Conservation (phyloP, 2,113 vertebrate species). For the Perca fluviatilis region DNA sequence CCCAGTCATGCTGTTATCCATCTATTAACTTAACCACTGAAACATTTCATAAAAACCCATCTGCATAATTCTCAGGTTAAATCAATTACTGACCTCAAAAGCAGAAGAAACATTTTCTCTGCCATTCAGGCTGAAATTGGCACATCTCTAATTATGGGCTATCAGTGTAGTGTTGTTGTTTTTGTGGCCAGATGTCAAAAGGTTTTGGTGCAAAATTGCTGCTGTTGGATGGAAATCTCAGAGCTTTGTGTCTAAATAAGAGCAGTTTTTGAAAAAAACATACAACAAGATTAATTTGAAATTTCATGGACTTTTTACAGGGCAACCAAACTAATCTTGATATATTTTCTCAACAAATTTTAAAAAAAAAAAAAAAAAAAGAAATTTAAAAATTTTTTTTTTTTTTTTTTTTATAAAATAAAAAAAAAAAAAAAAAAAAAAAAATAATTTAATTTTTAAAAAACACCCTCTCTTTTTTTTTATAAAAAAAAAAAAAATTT, state of each 20-base stretch:
- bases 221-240: not conserved
- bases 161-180: not conserved
- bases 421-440: too few species aligned
- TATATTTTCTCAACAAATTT: too few species aligned
- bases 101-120: not conserved
- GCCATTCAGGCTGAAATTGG: not conserved
- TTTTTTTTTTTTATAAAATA: too few species aligned
- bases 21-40: not conserved
- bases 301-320: not conserved
- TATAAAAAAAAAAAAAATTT: too few species aligned
- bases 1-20: not conserved
- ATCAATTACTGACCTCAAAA: conserved; percentile 25
- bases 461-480: too few species aligned
- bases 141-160: not conserved
- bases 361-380: too few species aligned
- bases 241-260: not conserved
- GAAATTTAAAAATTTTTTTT: too few species aligned
- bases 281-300: not conserved
- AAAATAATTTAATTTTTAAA: too few species aligned
- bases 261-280: not conserved
- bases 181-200: conserved; percentile 10
- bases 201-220: conserved; percentile 5
- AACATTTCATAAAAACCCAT: not conserved
- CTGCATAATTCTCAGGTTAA: conserved; percentile 4
- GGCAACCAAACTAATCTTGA: not conserved